Evolutionary conservation across 2,888 invertebrate genomes (phyloP), one percentile per base, ranked within the genome.

Genomic region (Clistopyga incitator): DNA sequence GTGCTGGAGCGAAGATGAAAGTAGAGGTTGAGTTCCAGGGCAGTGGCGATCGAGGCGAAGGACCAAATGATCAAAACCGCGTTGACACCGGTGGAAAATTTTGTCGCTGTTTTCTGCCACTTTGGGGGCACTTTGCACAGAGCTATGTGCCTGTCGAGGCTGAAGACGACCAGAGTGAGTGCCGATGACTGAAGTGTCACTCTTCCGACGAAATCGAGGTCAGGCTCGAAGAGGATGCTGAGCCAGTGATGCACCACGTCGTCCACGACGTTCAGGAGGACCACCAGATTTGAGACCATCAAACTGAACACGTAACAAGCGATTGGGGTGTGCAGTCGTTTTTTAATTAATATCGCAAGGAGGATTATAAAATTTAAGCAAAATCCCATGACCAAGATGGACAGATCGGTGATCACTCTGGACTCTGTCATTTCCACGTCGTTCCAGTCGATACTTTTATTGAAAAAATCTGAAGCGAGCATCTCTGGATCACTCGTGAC

Each of bases 1-100:
- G 85, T 85, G 13, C 64, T 23, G 0, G 65, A 81, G 2, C 77
- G 75, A 52, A 87, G 85, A 56, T 85, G 83, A 1, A 87, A 74
- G 79, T 89, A 89, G 64, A 92, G 87, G 34, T 90, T 86, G 42
- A 92, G 79, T 38, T 90, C 90, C 81, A 91, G 87, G 3, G 89
- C 89, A 1, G 88, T 84, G 4, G 85, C 71, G 68, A 90, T 87
- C n/a, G 87, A 79, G 3, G 89, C 84, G 64, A 87, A 81, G 4
- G 78, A 76, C 91, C 91, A 91, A 29, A 90, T 88, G 1, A 88
- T 52, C 0, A 88, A 3, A 15, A 91, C 83, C 6, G 87, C 88
- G 78, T 89, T 91, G 3, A 87, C 15, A 0, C 88, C 86, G 0
- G 86, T 88, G 3, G 67, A 68, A 0, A 71, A 72, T 34, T 88